Base-by-base conservation (phyloP, 2,888 invertebrate genomes). In the Poecilobothrus nobilitatus region DNA sequence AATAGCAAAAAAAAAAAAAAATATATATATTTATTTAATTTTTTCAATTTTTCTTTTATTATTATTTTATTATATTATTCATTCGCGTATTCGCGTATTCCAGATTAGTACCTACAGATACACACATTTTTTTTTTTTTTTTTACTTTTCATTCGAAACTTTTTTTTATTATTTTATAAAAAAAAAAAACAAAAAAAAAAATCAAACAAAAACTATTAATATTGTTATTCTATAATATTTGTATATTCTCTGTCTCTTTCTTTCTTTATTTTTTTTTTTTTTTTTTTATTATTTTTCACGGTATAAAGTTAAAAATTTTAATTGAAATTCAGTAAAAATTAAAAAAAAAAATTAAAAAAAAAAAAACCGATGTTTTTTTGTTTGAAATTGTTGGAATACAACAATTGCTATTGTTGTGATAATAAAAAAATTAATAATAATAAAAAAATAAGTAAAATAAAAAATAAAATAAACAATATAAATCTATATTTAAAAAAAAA, bases 321-420 rank as follows among this genome's bases (percentile, higher is more conserved):
- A 37, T 37, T 37, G 37, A 37, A 37, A 37, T 37, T 12, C 37
- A 37, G 37, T 27, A 4, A 2, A 27, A 37, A 37, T 7, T 37
- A 37, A 37, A 37, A 37, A 37, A 7, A 37, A 37, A 37, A 37
- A 37, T 5, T 37, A 37, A 37, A 27, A 27, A 27, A 27, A 4
- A 27, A 27, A 27, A 27, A 4, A 27, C 27, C 27, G 2, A 27
- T 18, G 9, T 53, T 53, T 53, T 53, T 53, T 18, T 53, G 7
- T 53, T 53, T 53, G 18, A 53, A 53, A 18, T 53, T 9, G 12
- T 53, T 53, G 53, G 15, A 27, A 27, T 27, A 53, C 53, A 27
- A 53, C 53, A 53, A 53, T 53, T 53, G 53, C 53, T 53, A 53
- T 53, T 53, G 53, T 53, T 53, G n/a, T 53, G 53, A 53, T 18